A percentile compares a stretch with the other conserved stretches of the same genome.
These are phyloP conservation scores for Halocynthia roretzi DNA, from an alignment of 23 tunicate genomes.

Conservation along the genomic window DNA sequence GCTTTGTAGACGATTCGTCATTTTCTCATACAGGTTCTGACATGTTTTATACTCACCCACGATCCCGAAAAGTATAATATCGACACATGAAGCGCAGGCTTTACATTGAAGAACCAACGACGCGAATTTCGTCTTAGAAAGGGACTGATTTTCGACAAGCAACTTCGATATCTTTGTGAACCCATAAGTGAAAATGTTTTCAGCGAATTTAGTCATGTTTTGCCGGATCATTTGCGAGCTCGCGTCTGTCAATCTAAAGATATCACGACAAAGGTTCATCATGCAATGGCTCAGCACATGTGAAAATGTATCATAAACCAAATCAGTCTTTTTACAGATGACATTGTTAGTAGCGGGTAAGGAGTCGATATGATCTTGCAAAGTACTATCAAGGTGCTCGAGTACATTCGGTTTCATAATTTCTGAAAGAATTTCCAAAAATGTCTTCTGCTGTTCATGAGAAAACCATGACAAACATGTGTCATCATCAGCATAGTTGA, in stretches of 20 bases:
- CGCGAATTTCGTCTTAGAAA: constrained; percentile 19
- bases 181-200: constrained; percentile 32
- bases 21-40: constrained; percentile 43
- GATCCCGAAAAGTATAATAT: constrained; percentile 41
- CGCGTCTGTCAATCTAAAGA: too few relatives aligned
- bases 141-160: constrained; percentile 50
- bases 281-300: too few relatives aligned
- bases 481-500: constrained; percentile 23
- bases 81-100: constrained; percentile 79
- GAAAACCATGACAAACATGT: constrained; percentile 19
- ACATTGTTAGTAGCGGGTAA: too few relatives aligned
- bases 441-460: constrained; percentile 7
- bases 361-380: too few relatives aligned
- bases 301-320: too few relatives aligned
- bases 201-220: constrained; percentile 22
- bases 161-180: constrained; percentile 34
- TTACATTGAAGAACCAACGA: constrained; percentile 42
- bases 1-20: constrained; percentile 55
- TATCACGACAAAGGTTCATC: too few relatives aligned
- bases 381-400: too few relatives aligned
- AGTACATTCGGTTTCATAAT: too few relatives aligned
- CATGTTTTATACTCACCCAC: constrained; percentile 27
- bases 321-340: too few relatives aligned
- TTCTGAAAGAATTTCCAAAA: constrained; percentile 6
- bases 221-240: not conserved